Evolutionary conservation across 2,113 vertebrate genomes (phyloP).

Genomic region (Microcebus murinus): DNA sequence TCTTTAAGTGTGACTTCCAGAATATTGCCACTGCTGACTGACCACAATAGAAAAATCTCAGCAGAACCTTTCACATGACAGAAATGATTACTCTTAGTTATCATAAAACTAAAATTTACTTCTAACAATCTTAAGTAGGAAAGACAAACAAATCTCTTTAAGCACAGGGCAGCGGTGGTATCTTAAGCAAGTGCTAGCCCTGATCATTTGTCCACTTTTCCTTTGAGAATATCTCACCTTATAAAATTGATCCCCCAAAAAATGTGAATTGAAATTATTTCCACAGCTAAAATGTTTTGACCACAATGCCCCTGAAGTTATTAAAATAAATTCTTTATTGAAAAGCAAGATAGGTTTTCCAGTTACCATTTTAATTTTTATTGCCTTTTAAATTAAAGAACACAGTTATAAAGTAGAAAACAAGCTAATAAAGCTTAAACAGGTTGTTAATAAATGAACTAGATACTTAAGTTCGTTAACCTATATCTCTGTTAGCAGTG

Average conservation of each 20-base stretch:
- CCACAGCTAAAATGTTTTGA: slow-evolving; percentile 18
- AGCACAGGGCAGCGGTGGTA: not conserved
- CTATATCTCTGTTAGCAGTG: not conserved
- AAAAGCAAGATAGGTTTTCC: slow-evolving; percentile 46
- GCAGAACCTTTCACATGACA: not conserved
- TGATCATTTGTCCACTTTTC: not conserved
- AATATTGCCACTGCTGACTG: not conserved
- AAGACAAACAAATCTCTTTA: not conserved
- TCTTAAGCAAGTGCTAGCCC: not conserved
- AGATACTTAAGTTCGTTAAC: slow-evolving; percentile 1
- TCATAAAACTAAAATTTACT: slow-evolving; percentile 21
- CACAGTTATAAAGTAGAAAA: slow-evolving; percentile 15
- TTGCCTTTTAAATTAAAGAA: slow-evolving; percentile 59
- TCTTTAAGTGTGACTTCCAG: not conserved
- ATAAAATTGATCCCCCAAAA: not conserved
- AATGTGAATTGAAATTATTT: slow-evolving; percentile 42
- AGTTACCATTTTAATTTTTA: slow-evolving; percentile 67
- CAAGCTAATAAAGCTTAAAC: slow-evolving; percentile 52
- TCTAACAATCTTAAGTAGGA: not conserved
- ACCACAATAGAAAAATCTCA: not conserved
- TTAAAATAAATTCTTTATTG: slow-evolving; percentile 54
- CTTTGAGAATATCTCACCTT: slow-evolving; percentile 36
- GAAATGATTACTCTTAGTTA: not conserved
- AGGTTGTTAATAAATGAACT: slow-evolving; percentile 48
- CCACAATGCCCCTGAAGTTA: slow-evolving; percentile 18